A percentile compares a stretch with the other conserved stretches of the same genome.
phyloP scores from a whole-genome alignment of 2,888 invertebrate genomes.

The Pseudococcus viburni region DNA sequence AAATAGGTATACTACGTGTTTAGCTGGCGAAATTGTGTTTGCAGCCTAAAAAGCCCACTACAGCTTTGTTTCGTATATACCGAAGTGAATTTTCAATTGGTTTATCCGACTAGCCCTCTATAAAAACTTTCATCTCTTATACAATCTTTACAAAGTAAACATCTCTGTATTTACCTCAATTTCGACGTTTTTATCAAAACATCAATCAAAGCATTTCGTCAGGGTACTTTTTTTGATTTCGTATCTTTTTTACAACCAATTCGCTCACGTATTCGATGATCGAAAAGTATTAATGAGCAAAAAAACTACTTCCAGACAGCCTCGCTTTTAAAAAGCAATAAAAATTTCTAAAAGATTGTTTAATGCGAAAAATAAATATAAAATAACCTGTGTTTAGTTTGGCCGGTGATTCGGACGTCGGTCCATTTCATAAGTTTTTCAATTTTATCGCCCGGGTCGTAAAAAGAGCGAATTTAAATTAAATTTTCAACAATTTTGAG shows the following conservation, averaged over 20 bases:
- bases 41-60: neutral
- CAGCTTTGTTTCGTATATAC: neutral
- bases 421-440: neutral
- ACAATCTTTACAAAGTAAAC: conserved; percentile 14
- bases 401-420: neutral
- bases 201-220: neutral
- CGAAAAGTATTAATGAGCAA: neutral
- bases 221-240: neutral
- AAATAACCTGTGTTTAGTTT: conserved; percentile 4
- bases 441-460: neutral
- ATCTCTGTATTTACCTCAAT: neutral
- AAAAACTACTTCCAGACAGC: neutral
- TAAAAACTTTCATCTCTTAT: neutral
- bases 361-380: neutral
- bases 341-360: neutral
- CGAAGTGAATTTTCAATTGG: neutral
- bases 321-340: neutral
- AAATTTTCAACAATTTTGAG: neutral
- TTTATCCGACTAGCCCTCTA: neutral
- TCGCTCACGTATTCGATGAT: neutral
- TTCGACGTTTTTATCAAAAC: neutral
- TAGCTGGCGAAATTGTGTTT: neutral
- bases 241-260: neutral
- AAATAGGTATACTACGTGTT: neutral
- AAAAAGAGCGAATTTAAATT: neutral